These are phyloP conservation scores for Passer montanus DNA, from an alignment of 2,113 vertebrate species.

Conservation along the genomic window DNA sequence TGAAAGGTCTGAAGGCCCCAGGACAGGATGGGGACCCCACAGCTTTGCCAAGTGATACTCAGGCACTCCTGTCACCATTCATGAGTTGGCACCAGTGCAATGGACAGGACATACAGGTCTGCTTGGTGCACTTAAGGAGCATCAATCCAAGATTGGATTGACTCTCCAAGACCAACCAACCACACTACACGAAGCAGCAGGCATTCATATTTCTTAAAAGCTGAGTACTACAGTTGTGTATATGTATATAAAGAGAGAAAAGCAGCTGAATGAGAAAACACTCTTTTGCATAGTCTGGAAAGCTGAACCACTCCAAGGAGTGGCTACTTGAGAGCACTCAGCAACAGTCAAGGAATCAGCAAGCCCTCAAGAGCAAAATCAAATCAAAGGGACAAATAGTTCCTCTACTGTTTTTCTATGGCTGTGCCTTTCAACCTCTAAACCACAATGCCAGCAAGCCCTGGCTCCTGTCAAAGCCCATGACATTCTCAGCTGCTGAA, in stretches of 20 bases:
- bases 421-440: background rate
- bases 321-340: background rate
- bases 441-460: background rate
- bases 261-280: background rate
- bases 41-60: background rate
- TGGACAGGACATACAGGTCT: background rate
- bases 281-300: background rate
- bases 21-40: background rate
- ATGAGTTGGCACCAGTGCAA: background rate
- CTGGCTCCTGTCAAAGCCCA: background rate
- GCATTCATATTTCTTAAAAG: background rate
- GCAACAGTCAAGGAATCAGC: background rate
- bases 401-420: background rate
- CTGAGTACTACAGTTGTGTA: background rate
- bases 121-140: background rate
- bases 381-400: background rate
- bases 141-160: accelerated
- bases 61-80: background rate
- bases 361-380: background rate
- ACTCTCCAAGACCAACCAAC: background rate
- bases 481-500: background rate
- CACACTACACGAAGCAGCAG: background rate
- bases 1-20: background rate
- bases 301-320: background rate
- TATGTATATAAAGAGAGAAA: background rate